Conservation (phyloP, 2,113 vertebrate genomes). For the Proterorhinus semilunaris region DNA sequence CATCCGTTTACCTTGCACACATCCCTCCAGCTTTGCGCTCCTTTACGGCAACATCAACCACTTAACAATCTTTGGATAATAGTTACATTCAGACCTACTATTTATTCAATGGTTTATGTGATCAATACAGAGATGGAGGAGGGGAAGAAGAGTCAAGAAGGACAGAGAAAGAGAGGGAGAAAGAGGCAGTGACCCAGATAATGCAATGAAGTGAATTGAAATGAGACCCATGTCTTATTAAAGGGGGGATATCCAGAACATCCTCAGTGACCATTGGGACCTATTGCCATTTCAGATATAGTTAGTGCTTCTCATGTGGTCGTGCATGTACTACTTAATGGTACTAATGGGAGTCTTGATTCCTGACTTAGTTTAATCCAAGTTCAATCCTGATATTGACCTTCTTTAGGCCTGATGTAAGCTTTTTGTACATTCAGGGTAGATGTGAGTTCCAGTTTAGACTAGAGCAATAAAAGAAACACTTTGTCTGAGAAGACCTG, state of each 20-base stretch:
- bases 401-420: no score
- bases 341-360: not conserved
- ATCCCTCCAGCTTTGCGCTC: not conserved
- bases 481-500: no score
- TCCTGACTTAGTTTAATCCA: no score
- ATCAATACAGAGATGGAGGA: constrained; percentile 36
- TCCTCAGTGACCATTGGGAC: not conserved
- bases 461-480: no score
- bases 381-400: no score
- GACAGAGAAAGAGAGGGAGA: not conserved
- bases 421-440: no score
- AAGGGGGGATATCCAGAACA: constrained; percentile 4
- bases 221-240: constrained; percentile 44
- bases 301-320: not conserved
- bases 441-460: no score
- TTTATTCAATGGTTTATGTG: constrained; percentile 15
- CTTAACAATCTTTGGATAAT: not conserved
- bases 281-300: not conserved
- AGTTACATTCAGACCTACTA: not conserved
- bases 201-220: constrained; percentile 57
- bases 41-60: not conserved
- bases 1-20: not conserved
- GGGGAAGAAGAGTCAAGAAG: not conserved
- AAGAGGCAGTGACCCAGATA: constrained; percentile 62
- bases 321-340: not conserved